Evolutionary conservation across 2,888 invertebrate genomes (phyloP).

Genomic region (Drosophila kuntzei): DNA sequence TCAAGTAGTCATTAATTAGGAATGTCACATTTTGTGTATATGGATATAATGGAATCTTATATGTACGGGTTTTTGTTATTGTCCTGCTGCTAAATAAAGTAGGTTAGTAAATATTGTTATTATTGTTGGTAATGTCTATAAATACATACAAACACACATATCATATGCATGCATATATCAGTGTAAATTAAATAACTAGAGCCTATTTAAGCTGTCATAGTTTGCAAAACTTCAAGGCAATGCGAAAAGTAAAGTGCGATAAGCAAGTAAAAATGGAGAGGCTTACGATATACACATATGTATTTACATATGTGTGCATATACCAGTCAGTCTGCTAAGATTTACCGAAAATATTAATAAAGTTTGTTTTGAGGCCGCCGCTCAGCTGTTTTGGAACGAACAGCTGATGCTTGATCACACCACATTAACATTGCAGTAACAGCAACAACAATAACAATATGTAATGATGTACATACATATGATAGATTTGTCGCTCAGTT

Average conservation of each 20-base stretch:
- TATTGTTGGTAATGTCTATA: conserved; percentile 20
- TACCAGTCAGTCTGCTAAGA: conserved; percentile 14
- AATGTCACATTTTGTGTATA: conserved; percentile 42
- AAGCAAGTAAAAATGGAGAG: conserved; percentile 6
- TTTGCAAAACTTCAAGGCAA: conserved; percentile 39
- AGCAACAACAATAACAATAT: conserved; percentile 21
- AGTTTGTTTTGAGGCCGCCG: conserved; percentile 20
- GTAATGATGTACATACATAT: conserved; percentile 37
- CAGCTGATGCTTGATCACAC: conserved; percentile 61
- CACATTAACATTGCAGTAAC: conserved; percentile 26
- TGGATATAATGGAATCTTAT: conserved; percentile 22
- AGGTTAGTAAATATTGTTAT: conserved; percentile 37
- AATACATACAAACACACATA: not conserved
- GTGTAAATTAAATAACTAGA: conserved; percentile 32
- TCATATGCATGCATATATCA: not conserved
- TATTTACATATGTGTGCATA: not conserved
- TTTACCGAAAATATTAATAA: conserved; percentile 27
- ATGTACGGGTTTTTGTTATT: conserved; percentile 30
- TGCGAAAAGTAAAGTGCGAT: conserved; percentile 22
- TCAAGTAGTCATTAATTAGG: conserved; percentile 29
- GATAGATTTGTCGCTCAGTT: conserved; percentile 42
- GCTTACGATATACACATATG: conserved; percentile 16
- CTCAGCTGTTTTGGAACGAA: conserved; percentile 45
- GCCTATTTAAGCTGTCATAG: conserved; percentile 11
- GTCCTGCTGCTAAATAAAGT: conserved; percentile 38